These are phyloP conservation scores for Vulpes ferrilata DNA, from an alignment of 2,113 vertebrate genomes.

Conservation along the genomic window DNA sequence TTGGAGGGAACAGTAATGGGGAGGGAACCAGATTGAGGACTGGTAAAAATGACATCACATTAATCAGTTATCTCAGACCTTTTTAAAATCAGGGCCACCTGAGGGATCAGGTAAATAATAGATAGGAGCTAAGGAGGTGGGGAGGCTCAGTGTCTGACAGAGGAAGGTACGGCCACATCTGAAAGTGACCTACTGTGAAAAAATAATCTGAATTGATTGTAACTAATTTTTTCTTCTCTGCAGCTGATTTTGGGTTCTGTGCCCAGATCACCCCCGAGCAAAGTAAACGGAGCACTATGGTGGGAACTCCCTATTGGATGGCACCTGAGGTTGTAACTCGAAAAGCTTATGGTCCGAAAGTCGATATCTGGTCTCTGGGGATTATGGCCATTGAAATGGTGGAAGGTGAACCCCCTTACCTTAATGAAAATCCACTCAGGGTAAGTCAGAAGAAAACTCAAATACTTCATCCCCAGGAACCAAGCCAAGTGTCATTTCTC, in stretches of 20 bases:
- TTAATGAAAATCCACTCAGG: conserved; percentile 99
- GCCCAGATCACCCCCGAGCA: conserved; percentile 99
- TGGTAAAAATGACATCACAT: conserved; percentile 24
- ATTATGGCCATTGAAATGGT: conserved; percentile 99
- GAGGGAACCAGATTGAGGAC: not conserved
- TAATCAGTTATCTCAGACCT: not conserved
- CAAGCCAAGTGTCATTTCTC: not conserved
- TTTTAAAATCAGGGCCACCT: conserved; percentile 32
- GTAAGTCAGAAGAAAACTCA: conserved; percentile 86
- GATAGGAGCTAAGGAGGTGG: not conserved
- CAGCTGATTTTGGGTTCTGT: conserved; percentile 99
- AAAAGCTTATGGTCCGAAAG: conserved; percentile 98
- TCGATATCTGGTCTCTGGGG: conserved; percentile 99
- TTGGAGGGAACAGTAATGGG: not conserved
- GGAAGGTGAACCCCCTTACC: conserved; percentile 98
- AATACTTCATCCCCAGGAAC: not conserved
- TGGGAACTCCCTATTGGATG: conserved; percentile 99
- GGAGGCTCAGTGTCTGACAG: not conserved
- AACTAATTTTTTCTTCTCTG: conserved; percentile 71
- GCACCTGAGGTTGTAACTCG: conserved; percentile 98
- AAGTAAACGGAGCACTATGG: conserved; percentile 99
- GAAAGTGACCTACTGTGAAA: not conserved
- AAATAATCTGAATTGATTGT: conserved; percentile 55
- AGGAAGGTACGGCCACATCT: not conserved
- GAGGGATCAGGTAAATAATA: conserved; percentile 1